These are phyloP conservation scores for Lates japonicus DNA, from an alignment of 2,797 vertebrate species.

Conservation along the genomic window DNA sequence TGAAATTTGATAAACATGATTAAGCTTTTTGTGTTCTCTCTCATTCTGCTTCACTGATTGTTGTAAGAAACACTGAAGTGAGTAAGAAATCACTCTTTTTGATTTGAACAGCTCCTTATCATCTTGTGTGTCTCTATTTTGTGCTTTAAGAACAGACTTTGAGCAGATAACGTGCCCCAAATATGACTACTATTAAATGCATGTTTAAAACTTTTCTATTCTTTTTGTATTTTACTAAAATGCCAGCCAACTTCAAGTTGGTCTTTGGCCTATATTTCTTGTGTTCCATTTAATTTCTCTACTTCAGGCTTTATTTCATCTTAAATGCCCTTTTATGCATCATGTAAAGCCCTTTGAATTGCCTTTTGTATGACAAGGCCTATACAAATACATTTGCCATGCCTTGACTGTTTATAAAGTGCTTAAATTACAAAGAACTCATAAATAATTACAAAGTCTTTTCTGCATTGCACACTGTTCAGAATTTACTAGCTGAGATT, in stretches of 20 bases:
- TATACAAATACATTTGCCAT: constrained; percentile 15
- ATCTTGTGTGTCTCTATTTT: neutral
- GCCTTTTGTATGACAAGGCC: constrained; percentile 8
- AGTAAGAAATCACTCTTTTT: neutral
- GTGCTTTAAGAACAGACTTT: constrained; percentile 17
- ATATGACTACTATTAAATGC: constrained; percentile 13
- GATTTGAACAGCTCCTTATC: neutral
- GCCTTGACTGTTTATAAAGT: neutral
- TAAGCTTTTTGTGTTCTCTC: neutral
- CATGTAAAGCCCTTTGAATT: constrained; percentile 8
- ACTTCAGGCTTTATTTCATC: constrained; percentile 29
- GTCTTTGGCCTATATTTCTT: constrained; percentile 28
- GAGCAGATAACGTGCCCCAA: constrained; percentile 1
- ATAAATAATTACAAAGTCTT: neutral
- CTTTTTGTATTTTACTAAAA: neutral
- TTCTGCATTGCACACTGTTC: neutral
- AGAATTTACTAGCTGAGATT: neutral
- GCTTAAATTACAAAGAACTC: constrained; percentile 2
- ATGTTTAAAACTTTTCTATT: constrained; percentile 7
- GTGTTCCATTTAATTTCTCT: constrained; percentile 10
- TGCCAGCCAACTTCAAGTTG: constrained; percentile 13
- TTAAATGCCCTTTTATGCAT: constrained; percentile 24
- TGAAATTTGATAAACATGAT: neutral
- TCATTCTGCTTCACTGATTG: neutral
- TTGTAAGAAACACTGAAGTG: neutral